Base-by-base conservation (phyloP, 1,140 invertebrate genomes). In the Pectinophora gossypiella region DNA sequence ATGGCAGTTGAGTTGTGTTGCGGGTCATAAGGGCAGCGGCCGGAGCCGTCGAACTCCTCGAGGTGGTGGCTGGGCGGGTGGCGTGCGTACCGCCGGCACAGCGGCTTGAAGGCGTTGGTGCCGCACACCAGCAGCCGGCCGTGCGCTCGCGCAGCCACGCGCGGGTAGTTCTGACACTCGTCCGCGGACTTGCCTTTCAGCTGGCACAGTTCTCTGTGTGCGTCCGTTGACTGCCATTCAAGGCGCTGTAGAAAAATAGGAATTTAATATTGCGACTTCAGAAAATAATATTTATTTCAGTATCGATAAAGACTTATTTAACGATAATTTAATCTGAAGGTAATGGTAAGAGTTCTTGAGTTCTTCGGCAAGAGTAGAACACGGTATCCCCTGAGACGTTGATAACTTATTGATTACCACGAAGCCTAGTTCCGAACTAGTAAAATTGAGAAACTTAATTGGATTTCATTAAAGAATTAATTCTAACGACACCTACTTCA, bases 91-190 rank as follows among this genome's bases (percentile, higher is more conserved):
- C 94, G 90, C 47, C 97, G 90, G 88, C 98, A 99, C 46, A 93
- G 91, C 1, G 98, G 98, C 75, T 97, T 98, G 89, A 95, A 99
- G 4, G 97, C 96, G 87, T 99, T 98, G 19, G 98, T 99, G 15
- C 98, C 98, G 85, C 98, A 99, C 38, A 99, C 92, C 47, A 97
- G 89, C 19, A 97, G 89, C 54, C 93, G 91, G 7, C 93, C 93
- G 55, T 95, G 91, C 74, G 72, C 90, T 3, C 86, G 74, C 4
- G 88, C 88, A 63, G 97, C 91, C 16, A 99, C 95, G 54, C 97
- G 91, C 57, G 99, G 94, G 85, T 97, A 99, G 88, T 99, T 99
- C 88, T 99, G 97, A 88, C 98, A 99, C 76, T 95, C 94, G 89
- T 96, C 94, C 68, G 94, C 93, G 48, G 90, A 92, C 78, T 95